Evolutionary conservation across 2,113 vertebrate genomes (phyloP).

Genomic region (Platysternon megacephalum): DNA sequence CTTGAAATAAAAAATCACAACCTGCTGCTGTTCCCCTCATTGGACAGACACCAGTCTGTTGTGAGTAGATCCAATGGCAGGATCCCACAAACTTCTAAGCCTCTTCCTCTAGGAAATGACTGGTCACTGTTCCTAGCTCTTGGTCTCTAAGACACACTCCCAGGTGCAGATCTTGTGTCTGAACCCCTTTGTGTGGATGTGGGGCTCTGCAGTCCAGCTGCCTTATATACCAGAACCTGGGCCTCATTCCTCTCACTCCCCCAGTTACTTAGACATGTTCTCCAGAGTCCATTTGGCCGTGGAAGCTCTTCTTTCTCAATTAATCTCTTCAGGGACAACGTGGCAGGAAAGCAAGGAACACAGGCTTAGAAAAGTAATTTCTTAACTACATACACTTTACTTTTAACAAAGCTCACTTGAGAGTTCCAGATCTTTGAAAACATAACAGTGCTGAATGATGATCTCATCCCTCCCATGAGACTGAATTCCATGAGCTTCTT

Average conservation of each 20-base stretch:
- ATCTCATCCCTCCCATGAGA: neutral
- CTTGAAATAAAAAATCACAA: neutral
- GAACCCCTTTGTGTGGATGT: neutral
- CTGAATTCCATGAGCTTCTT: neutral
- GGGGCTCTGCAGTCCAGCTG: neutral
- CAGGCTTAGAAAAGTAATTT: neutral
- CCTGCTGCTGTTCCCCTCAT: too few relatives aligned
- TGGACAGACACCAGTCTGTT: neutral
- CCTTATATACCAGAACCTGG: neutral
- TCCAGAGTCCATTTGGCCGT: neutral
- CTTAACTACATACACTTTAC: neutral
- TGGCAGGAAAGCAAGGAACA: neutral
- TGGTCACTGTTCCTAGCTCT: neutral
- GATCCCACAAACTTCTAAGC: rapidly evolving
- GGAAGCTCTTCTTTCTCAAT: neutral
- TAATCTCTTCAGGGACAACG: neutral
- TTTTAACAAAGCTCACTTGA: neutral
- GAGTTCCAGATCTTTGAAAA: neutral
- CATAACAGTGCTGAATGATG: neutral
- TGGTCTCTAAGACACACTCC: neutral
- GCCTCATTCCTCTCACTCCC: neutral
- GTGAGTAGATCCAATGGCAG: neutral
- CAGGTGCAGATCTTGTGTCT: neutral
- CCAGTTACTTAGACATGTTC: neutral
- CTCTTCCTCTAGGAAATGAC: neutral